Base-by-base conservation (phyloP, 2,888 invertebrate genomes). In the Lithosia quadra region DNA sequence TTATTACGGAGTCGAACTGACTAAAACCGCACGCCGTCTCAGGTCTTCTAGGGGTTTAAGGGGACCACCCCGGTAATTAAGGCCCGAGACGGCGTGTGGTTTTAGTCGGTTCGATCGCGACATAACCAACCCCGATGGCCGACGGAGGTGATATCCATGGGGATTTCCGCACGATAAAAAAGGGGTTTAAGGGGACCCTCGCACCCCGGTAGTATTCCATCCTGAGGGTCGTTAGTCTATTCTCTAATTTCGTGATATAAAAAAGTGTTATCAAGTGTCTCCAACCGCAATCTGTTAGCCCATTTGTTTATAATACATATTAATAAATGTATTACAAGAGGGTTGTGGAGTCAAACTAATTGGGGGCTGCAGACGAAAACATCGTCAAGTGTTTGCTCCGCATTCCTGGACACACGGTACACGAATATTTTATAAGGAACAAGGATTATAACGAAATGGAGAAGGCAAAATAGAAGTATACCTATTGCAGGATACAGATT, bases 311-410 rank as follows among this genome's bases (percentile, higher is more conserved):
- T 75, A 82, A 78, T 72, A 74, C 75, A 81, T 81, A 81, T 67
- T 82, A 83, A 84, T 84, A 79, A 85, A 86, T 85, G 80, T 80
- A 83, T 78, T 77, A 69, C 76, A 78, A 78, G 78, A 79, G 78
- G 77, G 75, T 79, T 76, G 74, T 75, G 68, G 43, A 75, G 76
- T 70, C 72, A 78, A 81, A 84, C 81, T 77, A 82, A 82, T 84
- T 83, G 79, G 79, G 81, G 80, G 80, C 75, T 75, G 75, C 73
- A 79, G 77, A 81, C 80, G 80, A 83, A 80, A 80, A 81, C 75
- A 77, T 71, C 70, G 76, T 79, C 82, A 81, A 87, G 87, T 86
- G 84, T 84, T 82, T 80, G 82, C 83, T 71, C 79, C 77, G 81
- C 83, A 78, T 78, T 79, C 78, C 77, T 76, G 79, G 77, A 75